These are phyloP conservation scores for Augiades crinisus DNA, from an alignment of 2,888 invertebrate species.

Conservation along the genomic window DNA sequence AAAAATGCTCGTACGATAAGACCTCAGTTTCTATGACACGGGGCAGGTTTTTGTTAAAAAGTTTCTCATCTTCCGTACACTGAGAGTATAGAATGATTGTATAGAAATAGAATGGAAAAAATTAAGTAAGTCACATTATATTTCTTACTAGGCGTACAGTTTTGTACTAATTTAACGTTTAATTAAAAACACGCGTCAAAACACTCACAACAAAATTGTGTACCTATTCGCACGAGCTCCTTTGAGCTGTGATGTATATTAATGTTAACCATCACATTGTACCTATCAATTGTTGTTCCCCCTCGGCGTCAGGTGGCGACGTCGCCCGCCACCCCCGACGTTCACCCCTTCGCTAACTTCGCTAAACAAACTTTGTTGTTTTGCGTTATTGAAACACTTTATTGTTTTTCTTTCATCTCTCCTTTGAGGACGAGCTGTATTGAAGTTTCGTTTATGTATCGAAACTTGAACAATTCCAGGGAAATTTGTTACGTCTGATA, in stretches of 20 bases:
- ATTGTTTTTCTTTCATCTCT: slow-evolving; percentile 74
- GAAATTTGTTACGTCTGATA: slow-evolving; percentile 34
- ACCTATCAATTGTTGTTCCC: slow-evolving; percentile 43
- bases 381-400: slow-evolving; percentile 73
- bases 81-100: no score
- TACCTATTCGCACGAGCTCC: slow-evolving; percentile 16
- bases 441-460: slow-evolving; percentile 45
- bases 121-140: no score
- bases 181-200: no score
- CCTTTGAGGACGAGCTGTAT: slow-evolving; percentile 49
- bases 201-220: no score
- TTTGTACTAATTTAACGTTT: no score
- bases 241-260: slow-evolving; percentile 30
- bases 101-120: no score
- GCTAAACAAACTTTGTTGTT: slow-evolving; percentile 71
- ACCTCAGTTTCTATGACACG: no score
- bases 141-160: no score
- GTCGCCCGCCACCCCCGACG: slow-evolving; percentile 37
- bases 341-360: slow-evolving; percentile 49
- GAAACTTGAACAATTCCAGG: slow-evolving; percentile 42
- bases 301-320: slow-evolving; percentile 32
- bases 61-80: no score
- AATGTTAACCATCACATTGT: slow-evolving; percentile 45
- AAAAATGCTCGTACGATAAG: no score
- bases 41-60: no score